These are phyloP conservation scores for Plectropomus leopardus DNA, from an alignment of 2,113 vertebrate genomes.

Conservation along the genomic window DNA sequence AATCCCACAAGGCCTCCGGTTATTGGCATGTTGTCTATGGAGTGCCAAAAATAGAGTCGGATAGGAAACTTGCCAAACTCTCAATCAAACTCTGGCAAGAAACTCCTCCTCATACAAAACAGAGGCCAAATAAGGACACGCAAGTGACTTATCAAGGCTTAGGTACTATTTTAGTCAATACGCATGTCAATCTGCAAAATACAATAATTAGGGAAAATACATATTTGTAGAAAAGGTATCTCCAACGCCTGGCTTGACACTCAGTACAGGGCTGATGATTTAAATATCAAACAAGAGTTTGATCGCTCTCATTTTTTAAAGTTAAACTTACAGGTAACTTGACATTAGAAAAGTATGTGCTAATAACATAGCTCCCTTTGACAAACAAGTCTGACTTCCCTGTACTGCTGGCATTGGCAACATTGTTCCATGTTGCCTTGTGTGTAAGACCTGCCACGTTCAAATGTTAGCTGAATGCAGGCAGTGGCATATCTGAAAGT, in stretches of 20 bases:
- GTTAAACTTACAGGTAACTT: neutral
- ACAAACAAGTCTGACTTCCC: constrained; percentile 4
- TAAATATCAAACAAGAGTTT: neutral
- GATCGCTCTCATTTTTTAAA: no score
- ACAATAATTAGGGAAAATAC: constrained; percentile 16
- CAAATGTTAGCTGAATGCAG: constrained; percentile 56
- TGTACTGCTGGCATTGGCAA: neutral
- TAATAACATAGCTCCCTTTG: neutral
- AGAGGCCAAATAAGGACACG: constrained; percentile 72
- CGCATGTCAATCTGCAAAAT: constrained; percentile 43
- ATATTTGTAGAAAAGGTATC: constrained; percentile 32
- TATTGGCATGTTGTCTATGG: constrained; percentile 71
- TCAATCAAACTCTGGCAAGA: constrained; percentile 77
- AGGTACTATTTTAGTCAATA: constrained; percentile 60
- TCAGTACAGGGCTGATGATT: neutral
- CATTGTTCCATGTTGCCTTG: neutral
- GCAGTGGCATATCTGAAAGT: constrained; percentile 76
- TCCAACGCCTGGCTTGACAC: neutral
- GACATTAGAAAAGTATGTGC: neutral
- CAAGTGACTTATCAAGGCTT: constrained; percentile 61
- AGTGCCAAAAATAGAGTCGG: constrained; percentile 72
- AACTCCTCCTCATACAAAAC: constrained; percentile 69
- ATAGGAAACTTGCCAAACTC: constrained; percentile 77
- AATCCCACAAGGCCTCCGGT: constrained; percentile 75
- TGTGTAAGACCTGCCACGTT: constrained; percentile 31